These are phyloP conservation scores for Sycobia sp. DNA, from an alignment of 1,140 invertebrate species.

Conservation along the genomic window DNA sequence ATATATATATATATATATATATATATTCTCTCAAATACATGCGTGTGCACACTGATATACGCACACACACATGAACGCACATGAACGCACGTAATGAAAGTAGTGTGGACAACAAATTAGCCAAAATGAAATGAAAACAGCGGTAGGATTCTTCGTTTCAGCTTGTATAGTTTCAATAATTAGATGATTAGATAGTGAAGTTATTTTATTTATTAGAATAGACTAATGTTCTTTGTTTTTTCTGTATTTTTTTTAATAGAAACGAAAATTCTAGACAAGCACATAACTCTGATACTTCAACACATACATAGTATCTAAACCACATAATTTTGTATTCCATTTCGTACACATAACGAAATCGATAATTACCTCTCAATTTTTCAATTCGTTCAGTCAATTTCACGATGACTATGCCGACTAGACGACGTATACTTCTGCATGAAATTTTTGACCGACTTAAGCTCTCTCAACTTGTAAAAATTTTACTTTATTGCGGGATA, in stretches of 20 bases:
- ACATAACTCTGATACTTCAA: background rate
- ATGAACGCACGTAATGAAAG: constrained; percentile 28
- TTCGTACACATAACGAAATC: no score
- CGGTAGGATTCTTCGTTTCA: constrained; percentile 26
- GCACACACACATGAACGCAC: constrained; percentile 19
- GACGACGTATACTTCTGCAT: no score
- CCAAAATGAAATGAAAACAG: constrained; percentile 31
- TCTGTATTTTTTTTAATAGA: constrained; percentile 18
- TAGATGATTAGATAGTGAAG: constrained; percentile 27
- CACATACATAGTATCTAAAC: background rate
- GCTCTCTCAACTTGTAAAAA: no score
- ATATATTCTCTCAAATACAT: no score
- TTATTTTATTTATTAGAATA: constrained; percentile 24
- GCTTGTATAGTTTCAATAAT: constrained; percentile 4
- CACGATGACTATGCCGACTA: no score
- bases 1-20: no score
- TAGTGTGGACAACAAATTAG: constrained; percentile 21
- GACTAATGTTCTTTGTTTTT: no score
- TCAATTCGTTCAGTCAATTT: no score
- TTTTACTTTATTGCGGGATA: no score
- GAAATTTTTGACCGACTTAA: no score
- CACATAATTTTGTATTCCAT: background rate
- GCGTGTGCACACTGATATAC: no score
- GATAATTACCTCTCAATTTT: no score
- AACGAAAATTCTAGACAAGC: background rate